phyloP scores from a whole-genome alignment of 2,113 vertebrate genomes.

The Octodon degus region DNA sequence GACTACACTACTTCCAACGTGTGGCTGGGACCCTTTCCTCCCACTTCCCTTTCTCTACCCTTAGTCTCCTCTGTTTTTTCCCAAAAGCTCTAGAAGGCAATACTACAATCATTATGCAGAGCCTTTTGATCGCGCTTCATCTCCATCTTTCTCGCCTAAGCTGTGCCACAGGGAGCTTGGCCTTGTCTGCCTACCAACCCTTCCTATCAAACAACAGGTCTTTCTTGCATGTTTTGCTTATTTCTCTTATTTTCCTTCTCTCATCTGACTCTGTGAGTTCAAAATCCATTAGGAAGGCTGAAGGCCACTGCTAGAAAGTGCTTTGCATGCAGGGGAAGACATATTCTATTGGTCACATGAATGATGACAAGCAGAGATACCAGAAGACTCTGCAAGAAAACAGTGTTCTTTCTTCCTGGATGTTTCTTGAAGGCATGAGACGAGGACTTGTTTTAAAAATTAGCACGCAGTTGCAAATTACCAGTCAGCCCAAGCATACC shows the following conservation, averaged over 20 bases:
- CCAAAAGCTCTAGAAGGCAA: not conserved
- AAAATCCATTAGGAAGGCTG: not conserved
- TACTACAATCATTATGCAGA: not conserved
- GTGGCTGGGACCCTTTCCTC: not conserved
- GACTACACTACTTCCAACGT: not conserved
- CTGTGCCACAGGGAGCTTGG: not conserved
- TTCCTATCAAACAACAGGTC: not conserved
- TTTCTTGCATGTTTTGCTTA: not conserved
- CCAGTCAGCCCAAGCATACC: not conserved
- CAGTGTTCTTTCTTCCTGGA: not conserved
- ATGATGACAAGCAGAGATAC: not conserved
- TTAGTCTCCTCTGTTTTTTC: not conserved
- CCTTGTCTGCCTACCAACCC: not conserved
- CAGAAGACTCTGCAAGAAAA: not conserved
- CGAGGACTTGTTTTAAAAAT: conserved; percentile 12
- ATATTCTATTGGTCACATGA: not conserved
- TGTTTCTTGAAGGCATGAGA: not conserved
- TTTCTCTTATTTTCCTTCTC: not conserved
- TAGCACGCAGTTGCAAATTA: not conserved
- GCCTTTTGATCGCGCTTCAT: not conserved
- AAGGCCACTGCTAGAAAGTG: not conserved
- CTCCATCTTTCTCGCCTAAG: not conserved
- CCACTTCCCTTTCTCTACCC: not conserved
- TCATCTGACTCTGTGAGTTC: not conserved
- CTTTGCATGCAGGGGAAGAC: not conserved